These are phyloP conservation scores for Eupithecia dodoneata DNA, from an alignment of 2,888 invertebrate species.

Conservation along the genomic window DNA sequence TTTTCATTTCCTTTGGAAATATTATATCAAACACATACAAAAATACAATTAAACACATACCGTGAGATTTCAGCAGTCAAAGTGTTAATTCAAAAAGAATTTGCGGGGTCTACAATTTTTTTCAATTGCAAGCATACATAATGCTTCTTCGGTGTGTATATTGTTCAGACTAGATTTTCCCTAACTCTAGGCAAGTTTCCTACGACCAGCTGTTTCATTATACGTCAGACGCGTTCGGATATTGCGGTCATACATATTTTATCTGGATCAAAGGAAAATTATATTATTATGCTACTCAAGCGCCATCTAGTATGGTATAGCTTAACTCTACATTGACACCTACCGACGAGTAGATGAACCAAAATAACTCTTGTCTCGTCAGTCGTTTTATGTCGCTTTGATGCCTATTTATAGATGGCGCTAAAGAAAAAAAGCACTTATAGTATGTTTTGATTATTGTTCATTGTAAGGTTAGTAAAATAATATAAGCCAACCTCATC, in stretches of 20 bases:
- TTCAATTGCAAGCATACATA: neutral
- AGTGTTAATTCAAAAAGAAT: neutral
- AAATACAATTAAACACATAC: no score
- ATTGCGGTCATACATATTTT: neutral
- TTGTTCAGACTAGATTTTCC: neutral
- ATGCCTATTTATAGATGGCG: neutral
- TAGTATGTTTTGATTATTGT: no score
- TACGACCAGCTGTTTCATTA: neutral
- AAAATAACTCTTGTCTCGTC: neutral
- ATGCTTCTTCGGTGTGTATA: neutral
- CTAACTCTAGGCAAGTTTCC: neutral
- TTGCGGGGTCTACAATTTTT: neutral
- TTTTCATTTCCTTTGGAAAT: neutral
- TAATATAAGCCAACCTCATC: no score
- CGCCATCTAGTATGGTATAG: conserved; percentile 21
- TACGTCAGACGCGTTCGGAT: neutral
- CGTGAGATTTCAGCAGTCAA: no score
- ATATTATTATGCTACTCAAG: neutral
- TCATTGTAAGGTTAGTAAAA: neutral
- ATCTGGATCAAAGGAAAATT: no score
- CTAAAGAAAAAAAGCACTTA: neutral
- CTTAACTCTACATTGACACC: conserved; percentile 10
- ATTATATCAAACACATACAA: no score
- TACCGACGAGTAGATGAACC: conserved; percentile 12
- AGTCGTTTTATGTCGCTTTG: neutral